phyloP scores from a whole-genome alignment of 2,113 vertebrate species.

The Neofelis nebulosa region DNA sequence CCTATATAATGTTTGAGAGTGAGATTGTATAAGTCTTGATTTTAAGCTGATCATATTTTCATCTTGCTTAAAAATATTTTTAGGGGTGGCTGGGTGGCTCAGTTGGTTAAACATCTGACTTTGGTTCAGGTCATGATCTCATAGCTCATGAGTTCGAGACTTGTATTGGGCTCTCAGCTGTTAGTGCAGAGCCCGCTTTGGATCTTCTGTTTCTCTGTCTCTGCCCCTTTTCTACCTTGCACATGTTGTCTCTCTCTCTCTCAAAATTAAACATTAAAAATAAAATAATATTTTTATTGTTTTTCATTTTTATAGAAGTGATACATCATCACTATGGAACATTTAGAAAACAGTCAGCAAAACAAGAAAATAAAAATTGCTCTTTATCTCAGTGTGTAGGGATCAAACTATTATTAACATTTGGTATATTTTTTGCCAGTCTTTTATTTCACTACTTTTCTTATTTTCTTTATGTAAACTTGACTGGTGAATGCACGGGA shows the following conservation, averaged over 20 bases:
- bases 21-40: background rate
- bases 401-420: conserved; percentile 22
- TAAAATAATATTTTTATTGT: background rate
- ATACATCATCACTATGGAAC: background rate
- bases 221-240: too few species aligned
- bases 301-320: conserved; percentile 23
- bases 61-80: background rate
- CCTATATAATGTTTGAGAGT: background rate
- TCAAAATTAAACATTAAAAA: too few species aligned
- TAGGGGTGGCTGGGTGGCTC: too few species aligned
- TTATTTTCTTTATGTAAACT: conserved; percentile 9
- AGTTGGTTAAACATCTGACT: too few species aligned
- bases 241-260: too few species aligned
- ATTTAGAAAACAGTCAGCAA: conserved; percentile 35
- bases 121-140: too few species aligned
- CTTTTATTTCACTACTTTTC: conserved; percentile 11
- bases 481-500: background rate
- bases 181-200: too few species aligned
- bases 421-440: background rate
- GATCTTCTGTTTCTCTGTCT: too few species aligned
- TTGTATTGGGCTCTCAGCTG: too few species aligned
- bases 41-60: conserved; percentile 28
- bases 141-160: too few species aligned
- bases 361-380: conserved; percentile 23
- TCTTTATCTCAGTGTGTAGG: background rate